Evolutionary conservation across 1,140 invertebrate species (phyloP).

Genomic region (Panagrolaimus sp.): DNA sequence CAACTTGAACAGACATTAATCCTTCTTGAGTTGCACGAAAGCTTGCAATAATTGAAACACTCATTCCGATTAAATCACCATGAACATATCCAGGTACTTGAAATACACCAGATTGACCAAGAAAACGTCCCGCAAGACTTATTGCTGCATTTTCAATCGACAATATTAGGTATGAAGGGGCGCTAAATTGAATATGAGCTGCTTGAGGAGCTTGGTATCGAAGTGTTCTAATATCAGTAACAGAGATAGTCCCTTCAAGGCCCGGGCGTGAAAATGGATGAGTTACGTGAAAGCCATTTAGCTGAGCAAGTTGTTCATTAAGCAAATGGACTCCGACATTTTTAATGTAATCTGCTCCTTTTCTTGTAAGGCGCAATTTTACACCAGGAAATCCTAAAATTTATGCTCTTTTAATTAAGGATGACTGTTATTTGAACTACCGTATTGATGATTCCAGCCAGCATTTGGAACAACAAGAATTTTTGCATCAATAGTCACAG

Average conservation of each 20-base stretch:
- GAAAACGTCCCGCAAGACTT: constrained; percentile 44
- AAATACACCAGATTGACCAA: constrained; percentile 45
- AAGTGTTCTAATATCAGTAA: constrained; percentile 48
- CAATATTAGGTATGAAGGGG: constrained; percentile 45
- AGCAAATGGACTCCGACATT: constrained; percentile 53
- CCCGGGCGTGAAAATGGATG: constrained; percentile 50
- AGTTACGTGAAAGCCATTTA: constrained; percentile 34
- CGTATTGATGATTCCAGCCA: constrained; percentile 23
- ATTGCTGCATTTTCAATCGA: constrained; percentile 52
- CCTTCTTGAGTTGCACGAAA: constrained; percentile 44
- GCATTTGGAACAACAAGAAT: constrained; percentile 6
- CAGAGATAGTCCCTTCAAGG: constrained; percentile 42
- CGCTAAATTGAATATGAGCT: constrained; percentile 46
- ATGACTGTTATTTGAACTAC: constrained; percentile 2
- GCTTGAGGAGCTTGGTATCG: constrained; percentile 42
- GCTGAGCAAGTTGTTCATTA: constrained; percentile 49
- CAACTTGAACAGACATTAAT: constrained; percentile 46
- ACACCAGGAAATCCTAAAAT: constrained; percentile 51
- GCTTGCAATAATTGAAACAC: constrained; percentile 40
- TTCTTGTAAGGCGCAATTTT: constrained; percentile 51
- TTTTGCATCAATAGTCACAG: constrained; percentile 5
- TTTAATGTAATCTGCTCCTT: constrained; percentile 55
- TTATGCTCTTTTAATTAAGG: not conserved
- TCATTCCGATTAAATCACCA: constrained; percentile 43
- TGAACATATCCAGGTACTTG: constrained; percentile 45